Evolutionary conservation across 2,888 invertebrate genomes (phyloP), one percentile per base, ranked within the genome.

Genomic region (Melieria omissa): DNA sequence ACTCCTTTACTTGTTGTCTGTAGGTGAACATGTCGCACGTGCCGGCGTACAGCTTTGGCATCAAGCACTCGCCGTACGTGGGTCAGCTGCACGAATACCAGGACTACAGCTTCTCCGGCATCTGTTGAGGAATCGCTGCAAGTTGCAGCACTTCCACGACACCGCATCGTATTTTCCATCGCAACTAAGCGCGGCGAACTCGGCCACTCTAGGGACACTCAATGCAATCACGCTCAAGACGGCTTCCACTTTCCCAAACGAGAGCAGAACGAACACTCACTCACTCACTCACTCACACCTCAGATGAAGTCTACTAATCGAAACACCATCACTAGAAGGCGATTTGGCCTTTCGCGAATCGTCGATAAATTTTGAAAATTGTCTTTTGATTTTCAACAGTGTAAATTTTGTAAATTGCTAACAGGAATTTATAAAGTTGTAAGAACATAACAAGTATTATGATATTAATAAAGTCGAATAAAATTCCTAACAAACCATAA

Each of bases 1-100:
- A 29, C 29, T 29, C 29, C 29, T 29, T 29, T 29, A 29, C 29
- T 29, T 29, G 29, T 29, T 29, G 29, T 29, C 86, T 88, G 74
- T 84, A 93, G 93, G 89, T 91, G 68, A 88, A 89, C 78, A 88
- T 92, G 74, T 91, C 92, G 76, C 87, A 89, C 78, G 89, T 90
- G 76, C 91, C 91, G 72, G 90, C 92, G 52, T 92, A 92, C 80
- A 93, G 93, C 75, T 95, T 95, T 82, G 95, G 95, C 77, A 95
- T 96, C 80, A 93, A 93, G 86, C 95, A 95, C 87, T 95, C 95
- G n/a, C 93, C 91, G 16, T 92, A 92, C 81, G 89, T 90, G 77
- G 90, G 91, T 14, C 89, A 89, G 60, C 80, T 87, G 63, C 83
- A 82, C 47, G 85, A 87, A 73, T 78, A 82, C 47, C 80, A 78